A percentile compares a stretch with the other conserved stretches of the same genome.
Conservation (phyloP, 2,113 vertebrate genomes). For the Zonotrichia leucophrys region DNA sequence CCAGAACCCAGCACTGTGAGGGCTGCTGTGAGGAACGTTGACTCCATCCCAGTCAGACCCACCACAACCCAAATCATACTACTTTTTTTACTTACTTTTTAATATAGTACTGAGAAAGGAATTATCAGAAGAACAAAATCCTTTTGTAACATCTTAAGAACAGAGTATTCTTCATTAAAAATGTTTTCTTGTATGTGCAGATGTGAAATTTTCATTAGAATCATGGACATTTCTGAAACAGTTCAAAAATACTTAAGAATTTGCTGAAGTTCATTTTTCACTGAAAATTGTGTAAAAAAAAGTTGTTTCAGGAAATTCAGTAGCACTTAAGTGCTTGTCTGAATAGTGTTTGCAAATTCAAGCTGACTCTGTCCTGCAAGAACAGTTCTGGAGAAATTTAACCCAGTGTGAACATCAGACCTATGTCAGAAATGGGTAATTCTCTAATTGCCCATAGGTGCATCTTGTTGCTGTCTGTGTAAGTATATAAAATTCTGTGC, state of each 20-base stretch:
- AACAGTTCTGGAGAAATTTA: not conserved
- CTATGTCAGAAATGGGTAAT: not conserved
- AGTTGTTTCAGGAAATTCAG: not conserved
- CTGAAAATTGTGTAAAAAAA: not conserved
- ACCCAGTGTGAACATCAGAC: not conserved
- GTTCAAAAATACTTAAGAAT: not conserved
- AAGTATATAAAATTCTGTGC: not conserved
- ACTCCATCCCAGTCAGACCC: not conserved
- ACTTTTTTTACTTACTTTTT: not conserved
- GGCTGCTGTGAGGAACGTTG: not conserved
- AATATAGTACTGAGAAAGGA: not conserved
- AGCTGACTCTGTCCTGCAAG: not conserved
- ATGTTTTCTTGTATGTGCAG: not conserved
- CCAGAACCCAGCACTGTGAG: accelerated
- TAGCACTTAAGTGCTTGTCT: not conserved
- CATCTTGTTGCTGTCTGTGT: not conserved
- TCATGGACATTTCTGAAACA: not conserved
- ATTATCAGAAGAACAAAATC: not conserved
- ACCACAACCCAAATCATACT: not conserved
- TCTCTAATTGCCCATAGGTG: not conserved
- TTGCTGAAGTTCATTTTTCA: not conserved
- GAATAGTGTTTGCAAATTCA: not conserved
- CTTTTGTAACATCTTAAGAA: not conserved
- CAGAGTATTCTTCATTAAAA: not conserved
- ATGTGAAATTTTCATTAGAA: not conserved